A percentile compares a stretch with the other conserved stretches of the same genome.
These are phyloP conservation scores for Tenthredo mesomela DNA, from an alignment of 2,888 invertebrate genomes.

Conservation along the genomic window DNA sequence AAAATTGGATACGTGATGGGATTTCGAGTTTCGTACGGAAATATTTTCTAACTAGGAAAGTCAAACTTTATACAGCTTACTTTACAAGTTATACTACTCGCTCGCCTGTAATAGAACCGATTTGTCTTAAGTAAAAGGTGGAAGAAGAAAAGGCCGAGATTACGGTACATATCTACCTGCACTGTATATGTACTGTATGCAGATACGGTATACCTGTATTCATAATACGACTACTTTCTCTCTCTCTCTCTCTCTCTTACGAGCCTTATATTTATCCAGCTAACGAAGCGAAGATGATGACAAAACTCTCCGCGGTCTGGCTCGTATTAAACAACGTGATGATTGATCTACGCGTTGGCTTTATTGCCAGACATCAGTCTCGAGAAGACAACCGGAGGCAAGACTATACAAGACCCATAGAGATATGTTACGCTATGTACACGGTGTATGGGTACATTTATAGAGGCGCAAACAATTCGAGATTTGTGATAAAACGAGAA, in stretches of 20 bases:
- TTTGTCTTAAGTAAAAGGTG: constrained; percentile 28
- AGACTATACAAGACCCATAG: neutral
- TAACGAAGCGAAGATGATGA: constrained; percentile 35
- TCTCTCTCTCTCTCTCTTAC: neutral
- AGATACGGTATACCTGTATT: constrained; percentile 2
- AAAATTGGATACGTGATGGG: constrained; percentile 77
- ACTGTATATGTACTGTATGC: constrained; percentile 1
- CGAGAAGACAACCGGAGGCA: constrained; percentile 8
- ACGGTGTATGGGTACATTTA: neutral
- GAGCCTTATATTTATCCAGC: constrained; percentile 11
- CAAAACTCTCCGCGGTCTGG: constrained; percentile 32
- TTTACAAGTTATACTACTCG: constrained; percentile 28
- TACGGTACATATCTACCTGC: neutral
- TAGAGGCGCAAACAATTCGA: constrained; percentile 24
- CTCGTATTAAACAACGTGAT: constrained; percentile 14
- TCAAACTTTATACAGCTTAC: constrained; percentile 38
- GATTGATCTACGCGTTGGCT: constrained; percentile 21
- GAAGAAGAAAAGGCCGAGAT: neutral
- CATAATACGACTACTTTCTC: neutral
- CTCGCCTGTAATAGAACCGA: constrained; percentile 17
- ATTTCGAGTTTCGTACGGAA: constrained; percentile 63
- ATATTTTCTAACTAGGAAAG: constrained; percentile 47
- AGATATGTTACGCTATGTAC: neutral
- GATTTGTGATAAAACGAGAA: constrained; percentile 9
- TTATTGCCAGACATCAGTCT: constrained; percentile 29